Evolutionary conservation across 2,888 invertebrate species (phyloP), one percentile per base, ranked within the genome.

Genomic region (Sympetrum striolatum): DNA sequence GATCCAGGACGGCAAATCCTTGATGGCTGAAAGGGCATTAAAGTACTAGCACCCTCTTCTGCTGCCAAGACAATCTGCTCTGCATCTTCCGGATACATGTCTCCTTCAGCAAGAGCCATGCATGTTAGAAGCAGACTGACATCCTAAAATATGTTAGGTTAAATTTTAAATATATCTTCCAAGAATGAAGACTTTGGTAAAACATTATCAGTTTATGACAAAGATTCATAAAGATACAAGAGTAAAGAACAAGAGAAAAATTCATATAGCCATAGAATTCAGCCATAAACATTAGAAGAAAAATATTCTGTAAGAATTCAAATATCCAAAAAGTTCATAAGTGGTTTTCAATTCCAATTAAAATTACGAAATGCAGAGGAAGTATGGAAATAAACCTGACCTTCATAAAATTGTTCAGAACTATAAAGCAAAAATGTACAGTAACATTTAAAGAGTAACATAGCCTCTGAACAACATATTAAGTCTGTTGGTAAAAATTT

Each of bases 61-160:
- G 60, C 35, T 10, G 86, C 86, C 37, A 37, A 14, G 14, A 86
- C 86, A n/a, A 86, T 39, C 22, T 58, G 60, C 39, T 86, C 86
- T 39, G 86, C 86, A 37, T 86, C 86, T 60, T 58, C 22, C 18
- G 86, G 86, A 31, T 86, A 94, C 64, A 95, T 94, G 6, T 95
- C 94, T 4, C 96, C 96, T 93, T 96, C 96, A 0, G 96, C 96
- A 90, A 96, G 93, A 92, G 95, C 95, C 92, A 96, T 94, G 91
- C 96, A 96, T 2, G 96, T 94, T 93, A 96, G 94, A 81, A 96
- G 92, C 79, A 96, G 95, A 92, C 96, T 95, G 64, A 96, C 94
- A 60, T 96, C 95, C 86, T 94, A 18, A 0, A 53, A 90, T 53
- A 90, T 48, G 22, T 35, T 4, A 53, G 15, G 18, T 14, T 80